Evolutionary conservation across 2,797 vertebrate species (phyloP).

Genomic region (Pantherophis vulpinus): DNA sequence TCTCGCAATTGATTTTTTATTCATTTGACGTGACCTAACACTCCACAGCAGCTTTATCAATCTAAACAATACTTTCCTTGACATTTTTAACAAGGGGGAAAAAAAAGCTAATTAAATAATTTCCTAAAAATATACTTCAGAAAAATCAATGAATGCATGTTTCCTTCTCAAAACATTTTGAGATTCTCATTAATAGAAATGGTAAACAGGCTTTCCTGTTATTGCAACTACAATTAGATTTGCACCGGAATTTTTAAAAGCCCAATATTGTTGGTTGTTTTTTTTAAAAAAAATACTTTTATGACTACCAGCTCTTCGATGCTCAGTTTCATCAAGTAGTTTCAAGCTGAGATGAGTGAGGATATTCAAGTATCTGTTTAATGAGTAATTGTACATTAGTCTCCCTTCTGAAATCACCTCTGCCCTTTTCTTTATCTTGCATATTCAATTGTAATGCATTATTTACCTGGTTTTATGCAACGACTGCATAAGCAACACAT

Average conservation of each 20-base stretch:
- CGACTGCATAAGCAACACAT: neutral
- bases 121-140: neutral
- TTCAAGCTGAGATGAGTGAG: neutral
- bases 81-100: neutral
- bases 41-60: conserved; percentile 3
- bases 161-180: conserved; percentile 1
- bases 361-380: neutral
- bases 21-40: conserved; percentile 10
- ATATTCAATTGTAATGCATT: neutral
- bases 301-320: neutral
- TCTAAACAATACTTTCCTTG: neutral
- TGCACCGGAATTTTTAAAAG: neutral
- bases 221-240: neutral
- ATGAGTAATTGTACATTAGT: neutral
- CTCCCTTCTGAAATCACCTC: neutral
- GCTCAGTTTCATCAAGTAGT: neutral
- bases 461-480: neutral
- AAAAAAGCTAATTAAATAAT: conserved; percentile 15
- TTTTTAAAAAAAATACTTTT: neutral
- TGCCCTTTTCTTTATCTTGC: neutral
- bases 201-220: neutral
- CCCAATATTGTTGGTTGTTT: neutral
- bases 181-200: conserved; percentile 7
- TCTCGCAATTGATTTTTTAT: conserved; percentile 22
- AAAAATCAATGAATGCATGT: neutral